Percentiles rank a stretch among this genome's conserved stretches.
phyloP scores from a whole-genome alignment of 2,113 vertebrate species.

The Petroica traversi region DNA sequence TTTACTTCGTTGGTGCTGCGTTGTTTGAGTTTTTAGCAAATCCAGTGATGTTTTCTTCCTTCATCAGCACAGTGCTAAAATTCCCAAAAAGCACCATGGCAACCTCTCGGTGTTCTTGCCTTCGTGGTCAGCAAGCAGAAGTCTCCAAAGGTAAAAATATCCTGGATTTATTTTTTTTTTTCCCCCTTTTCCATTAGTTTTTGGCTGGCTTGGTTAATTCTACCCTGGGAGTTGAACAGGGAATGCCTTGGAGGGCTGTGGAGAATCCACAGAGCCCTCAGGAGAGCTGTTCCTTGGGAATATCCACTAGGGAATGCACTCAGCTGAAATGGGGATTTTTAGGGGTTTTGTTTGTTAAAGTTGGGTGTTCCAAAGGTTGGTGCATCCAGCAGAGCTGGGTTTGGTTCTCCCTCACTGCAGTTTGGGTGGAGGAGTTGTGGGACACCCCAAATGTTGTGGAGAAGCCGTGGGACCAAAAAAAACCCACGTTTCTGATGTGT shows the following conservation, averaged over 20 bases:
- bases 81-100: conserved; percentile 42
- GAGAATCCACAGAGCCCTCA: neutral
- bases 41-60: conserved; percentile 1
- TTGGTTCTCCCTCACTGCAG: neutral
- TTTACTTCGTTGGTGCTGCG: neutral
- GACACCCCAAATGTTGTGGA: neutral
- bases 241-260: neutral
- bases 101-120: neutral
- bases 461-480: neutral
- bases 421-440: neutral
- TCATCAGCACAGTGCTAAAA: neutral
- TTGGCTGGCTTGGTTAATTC: neutral
- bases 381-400: neutral
- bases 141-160: conserved; percentile 35
- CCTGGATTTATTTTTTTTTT: neutral
- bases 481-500: rapidly evolving
- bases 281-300: neutral
- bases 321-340: neutral
- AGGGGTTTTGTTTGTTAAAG: neutral
- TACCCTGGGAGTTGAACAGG: neutral
- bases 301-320: neutral
- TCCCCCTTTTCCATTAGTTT: neutral
- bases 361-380: neutral
- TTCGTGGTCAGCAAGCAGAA: neutral
- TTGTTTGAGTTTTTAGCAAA: neutral